Base-by-base conservation (phyloP, 1,140 invertebrate species). In the Ericerus pela region DNA sequence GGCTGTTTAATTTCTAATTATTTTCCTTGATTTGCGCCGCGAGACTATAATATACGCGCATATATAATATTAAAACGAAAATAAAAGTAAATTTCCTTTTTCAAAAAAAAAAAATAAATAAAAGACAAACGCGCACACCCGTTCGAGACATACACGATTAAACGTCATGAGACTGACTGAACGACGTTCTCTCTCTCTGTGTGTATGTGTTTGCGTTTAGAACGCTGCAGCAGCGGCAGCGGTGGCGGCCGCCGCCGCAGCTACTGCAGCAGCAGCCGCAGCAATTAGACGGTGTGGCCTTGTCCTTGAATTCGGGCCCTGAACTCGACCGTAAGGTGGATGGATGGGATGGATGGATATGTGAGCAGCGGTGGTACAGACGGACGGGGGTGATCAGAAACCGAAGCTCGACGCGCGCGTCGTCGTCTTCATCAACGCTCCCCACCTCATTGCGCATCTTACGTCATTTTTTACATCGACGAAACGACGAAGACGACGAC, bases 291-390 rank as follows among this genome's bases (percentile, higher is more conserved):
- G 41, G 41, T 24, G 41, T 47, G 41, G 41, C 41, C 41, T 47
- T 47, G 41, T 47, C 41, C 41, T 47, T 47, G 41, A 47, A 47
- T 47, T 47, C 41, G 41, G 41, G 41, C 41, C 41, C 41, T 47
- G 41, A 47, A 47, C 41, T 47, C 41, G 41, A 47, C 41, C 41
- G 41, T 47, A 47, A 47, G 41, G 41, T 47, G 41, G n/a, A n/a
- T n/a, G n/a, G n/a, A n/a, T n/a, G n/a, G n/a, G n/a, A n/a, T n/a
- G n/a, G n/a, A n/a, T n/a, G n/a, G 41, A 47, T 47, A 47, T 47
- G 20, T 47, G 16, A 16, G 14, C 16, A 47, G 41, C 41, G 41
- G 41, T 24, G 14, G 20, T n/a, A 24, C 41, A 47, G 41, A 47
- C 41, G 26, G 41, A 38, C 8, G 41, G 41, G 41, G 22, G 26